Conservation (phyloP, 2,888 invertebrate genomes). For the Pocota personata region DNA sequence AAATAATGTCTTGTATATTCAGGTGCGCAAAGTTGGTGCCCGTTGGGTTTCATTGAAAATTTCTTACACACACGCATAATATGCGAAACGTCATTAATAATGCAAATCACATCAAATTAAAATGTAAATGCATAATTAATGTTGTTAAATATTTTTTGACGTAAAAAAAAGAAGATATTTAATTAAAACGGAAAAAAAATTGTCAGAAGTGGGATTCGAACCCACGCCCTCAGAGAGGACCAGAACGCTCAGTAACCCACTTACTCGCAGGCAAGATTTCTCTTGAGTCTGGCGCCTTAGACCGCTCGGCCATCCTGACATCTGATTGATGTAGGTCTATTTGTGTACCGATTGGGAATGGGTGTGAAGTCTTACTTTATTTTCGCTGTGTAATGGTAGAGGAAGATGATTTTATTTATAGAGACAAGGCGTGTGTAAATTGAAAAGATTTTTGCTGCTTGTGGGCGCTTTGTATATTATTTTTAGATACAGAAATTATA, state of each 20-base stretch:
- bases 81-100: neutral
- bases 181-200: constrained; percentile 64
- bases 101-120: constrained; percentile 6
- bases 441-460: neutral
- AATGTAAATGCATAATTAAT: neutral
- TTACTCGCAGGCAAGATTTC: constrained; percentile 74
- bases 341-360: neutral
- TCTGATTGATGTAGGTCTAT: neutral
- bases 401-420: neutral
- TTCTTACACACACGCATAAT: neutral
- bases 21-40: neutral
- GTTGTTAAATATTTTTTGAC: neutral
- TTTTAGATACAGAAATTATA: neutral
- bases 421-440: neutral
- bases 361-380: neutral
- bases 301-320: constrained; percentile 77
- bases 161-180: neutral
- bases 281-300: constrained; percentile 77
- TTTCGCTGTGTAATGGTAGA: neutral
- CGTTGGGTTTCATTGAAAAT: neutral
- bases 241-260: constrained; percentile 79
- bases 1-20: neutral
- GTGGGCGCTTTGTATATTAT: neutral
- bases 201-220: constrained; percentile 81
- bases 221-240: constrained; percentile 81